phyloP scores from a whole-genome alignment of 2,113 vertebrate species.

The Tautogolabrus adspersus region DNA sequence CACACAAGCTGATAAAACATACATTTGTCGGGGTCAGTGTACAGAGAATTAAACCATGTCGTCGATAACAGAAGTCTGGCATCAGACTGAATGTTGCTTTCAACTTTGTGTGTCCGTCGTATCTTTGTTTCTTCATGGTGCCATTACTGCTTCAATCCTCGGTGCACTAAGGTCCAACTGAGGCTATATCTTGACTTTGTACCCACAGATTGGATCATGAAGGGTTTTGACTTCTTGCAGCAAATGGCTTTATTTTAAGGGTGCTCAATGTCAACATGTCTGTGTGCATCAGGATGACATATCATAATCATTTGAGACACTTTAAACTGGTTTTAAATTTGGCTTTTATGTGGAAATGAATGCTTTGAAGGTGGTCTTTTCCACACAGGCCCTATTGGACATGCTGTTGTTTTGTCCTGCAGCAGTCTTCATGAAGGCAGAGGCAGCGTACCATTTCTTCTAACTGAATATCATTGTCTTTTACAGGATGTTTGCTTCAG shows the following conservation, averaged over 20 bases:
- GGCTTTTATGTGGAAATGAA: constrained; percentile 17
- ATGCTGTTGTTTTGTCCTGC: constrained; percentile 27
- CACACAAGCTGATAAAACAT: constrained; percentile 2
- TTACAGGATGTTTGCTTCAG: constrained; percentile 71
- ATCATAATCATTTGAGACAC: constrained; percentile 25
- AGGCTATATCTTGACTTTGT: neutral
- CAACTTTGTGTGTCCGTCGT: constrained; percentile 9
- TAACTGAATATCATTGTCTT: constrained; percentile 62
- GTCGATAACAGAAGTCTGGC: constrained; percentile 17
- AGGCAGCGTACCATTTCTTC: constrained; percentile 56
- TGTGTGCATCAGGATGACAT: constrained; percentile 41
- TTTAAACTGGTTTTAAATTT: constrained; percentile 35
- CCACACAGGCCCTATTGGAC: constrained; percentile 18
- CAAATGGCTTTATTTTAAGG: constrained; percentile 52
- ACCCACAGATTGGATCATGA: constrained; percentile 9
- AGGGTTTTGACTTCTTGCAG: constrained; percentile 43
- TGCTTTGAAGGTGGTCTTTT: constrained; percentile 11
- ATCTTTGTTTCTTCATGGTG: constrained; percentile 47
- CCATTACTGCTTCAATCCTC: constrained; percentile 42
- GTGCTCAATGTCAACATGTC: constrained; percentile 42
- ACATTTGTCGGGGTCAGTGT: constrained; percentile 42
- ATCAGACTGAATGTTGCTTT: constrained; percentile 57
- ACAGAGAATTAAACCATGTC: constrained; percentile 41
- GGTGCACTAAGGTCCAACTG: neutral
- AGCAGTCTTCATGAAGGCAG: constrained; percentile 8